phyloP scores from a whole-genome alignment of 2,888 invertebrate genomes.

The Megamerina dolium region DNA sequence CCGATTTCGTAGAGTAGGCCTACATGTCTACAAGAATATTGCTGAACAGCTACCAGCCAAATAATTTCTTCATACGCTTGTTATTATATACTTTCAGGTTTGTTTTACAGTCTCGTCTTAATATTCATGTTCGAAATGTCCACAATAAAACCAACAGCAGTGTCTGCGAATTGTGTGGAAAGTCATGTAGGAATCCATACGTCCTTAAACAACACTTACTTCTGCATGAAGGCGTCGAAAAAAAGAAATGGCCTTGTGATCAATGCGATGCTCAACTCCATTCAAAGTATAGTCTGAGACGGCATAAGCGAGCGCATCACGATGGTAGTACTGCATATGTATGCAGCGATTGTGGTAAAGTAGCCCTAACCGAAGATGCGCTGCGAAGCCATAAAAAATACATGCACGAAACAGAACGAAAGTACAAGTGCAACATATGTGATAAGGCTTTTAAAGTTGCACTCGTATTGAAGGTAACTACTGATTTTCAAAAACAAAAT shows the following conservation, averaged over 20 bases:
- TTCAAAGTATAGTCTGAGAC: slow-evolving; percentile 20
- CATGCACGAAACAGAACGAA: slow-evolving; percentile 24
- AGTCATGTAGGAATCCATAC: slow-evolving; percentile 18
- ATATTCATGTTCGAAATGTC: slow-evolving; percentile 20
- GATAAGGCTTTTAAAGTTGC: slow-evolving; percentile 26
- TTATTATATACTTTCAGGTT: slow-evolving; percentile 16
- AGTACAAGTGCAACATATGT: slow-evolving; percentile 25
- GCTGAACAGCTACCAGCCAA: no score
- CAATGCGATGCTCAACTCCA: slow-evolving; percentile 22
- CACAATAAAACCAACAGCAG: slow-evolving; percentile 12
- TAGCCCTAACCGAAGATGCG: slow-evolving; percentile 22
- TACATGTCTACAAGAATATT: no score
- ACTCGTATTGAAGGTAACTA: slow-evolving; percentile 20
- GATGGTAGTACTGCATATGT: slow-evolving; percentile 20
- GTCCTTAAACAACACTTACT: slow-evolving; percentile 20
- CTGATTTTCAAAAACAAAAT: neutral
- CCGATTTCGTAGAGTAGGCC: no score
- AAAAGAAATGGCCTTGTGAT: slow-evolving; percentile 21
- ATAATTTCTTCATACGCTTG: no score
- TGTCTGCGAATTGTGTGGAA: slow-evolving; percentile 23
- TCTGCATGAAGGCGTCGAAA: slow-evolving; percentile 12
- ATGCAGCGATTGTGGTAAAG: slow-evolving; percentile 27
- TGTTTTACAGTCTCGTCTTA: slow-evolving; percentile 19
- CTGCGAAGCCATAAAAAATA: slow-evolving; percentile 24
- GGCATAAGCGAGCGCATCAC: slow-evolving; percentile 26